phyloP scores from a whole-genome alignment of 2,888 invertebrate species.

The Acanthosepion lycidas region DNA sequence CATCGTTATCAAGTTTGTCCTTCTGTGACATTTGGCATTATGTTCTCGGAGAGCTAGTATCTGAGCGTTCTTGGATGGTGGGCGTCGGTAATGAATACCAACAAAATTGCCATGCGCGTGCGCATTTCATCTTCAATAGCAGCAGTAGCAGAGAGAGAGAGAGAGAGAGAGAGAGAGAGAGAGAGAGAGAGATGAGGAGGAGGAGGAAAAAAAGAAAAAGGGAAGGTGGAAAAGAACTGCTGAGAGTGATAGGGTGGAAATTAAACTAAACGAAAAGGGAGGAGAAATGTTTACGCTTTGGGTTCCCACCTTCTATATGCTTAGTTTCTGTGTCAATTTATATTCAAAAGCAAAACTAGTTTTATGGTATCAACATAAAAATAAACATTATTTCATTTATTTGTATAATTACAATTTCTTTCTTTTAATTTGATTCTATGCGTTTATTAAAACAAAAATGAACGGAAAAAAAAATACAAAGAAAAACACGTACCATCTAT shows the following conservation, averaged over 20 bases:
- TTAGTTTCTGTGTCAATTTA: neutral
- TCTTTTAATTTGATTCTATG: too few relatives aligned
- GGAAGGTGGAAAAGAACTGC: neutral
- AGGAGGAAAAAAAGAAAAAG: neutral
- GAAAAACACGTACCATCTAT: too few relatives aligned
- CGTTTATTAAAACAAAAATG: too few relatives aligned
- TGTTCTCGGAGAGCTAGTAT: neutral
- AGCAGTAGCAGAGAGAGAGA: neutral
- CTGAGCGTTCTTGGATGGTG: conserved; percentile 2
- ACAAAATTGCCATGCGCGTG: conserved; percentile 33
- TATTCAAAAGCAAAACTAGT: neutral
- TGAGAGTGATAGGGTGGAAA: neutral
- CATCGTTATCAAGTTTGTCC: neutral
- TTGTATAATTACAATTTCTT: neutral
- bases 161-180: neutral
- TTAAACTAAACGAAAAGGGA: neutral
- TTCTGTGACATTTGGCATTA: neutral
- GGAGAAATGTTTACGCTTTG: neutral
- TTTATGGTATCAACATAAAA: neutral
- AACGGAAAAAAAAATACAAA: too few relatives aligned
- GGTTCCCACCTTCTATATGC: neutral
- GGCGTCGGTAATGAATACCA: conserved; percentile 22
- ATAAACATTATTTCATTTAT: neutral
- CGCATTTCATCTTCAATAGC: neutral
- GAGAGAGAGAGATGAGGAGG: neutral